phyloP scores from a whole-genome alignment of 2,888 invertebrate genomes.

The Amiota communis region DNA sequence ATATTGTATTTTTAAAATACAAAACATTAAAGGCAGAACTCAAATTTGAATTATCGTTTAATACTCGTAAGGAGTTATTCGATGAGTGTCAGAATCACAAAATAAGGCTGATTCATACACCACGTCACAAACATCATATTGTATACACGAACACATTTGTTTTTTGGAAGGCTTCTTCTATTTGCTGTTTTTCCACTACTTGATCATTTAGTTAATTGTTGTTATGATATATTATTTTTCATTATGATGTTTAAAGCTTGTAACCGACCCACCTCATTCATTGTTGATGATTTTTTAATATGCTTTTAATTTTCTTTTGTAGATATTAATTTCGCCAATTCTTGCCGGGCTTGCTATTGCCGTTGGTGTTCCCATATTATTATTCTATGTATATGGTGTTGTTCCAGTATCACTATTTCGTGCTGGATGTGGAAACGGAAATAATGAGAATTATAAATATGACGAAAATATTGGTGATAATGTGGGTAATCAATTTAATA shows the following conservation, averaged over 20 bases:
- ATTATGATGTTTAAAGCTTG: constrained; percentile 10
- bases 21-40: too few species aligned
- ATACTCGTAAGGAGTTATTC: too few species aligned
- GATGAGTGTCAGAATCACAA: too few species aligned
- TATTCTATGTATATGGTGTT: constrained; percentile 94
- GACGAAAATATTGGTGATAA: constrained; percentile 76
- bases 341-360: constrained; percentile 80
- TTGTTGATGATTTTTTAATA: neutral
- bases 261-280: neutral
- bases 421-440: constrained; percentile 84
- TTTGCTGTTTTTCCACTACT: too few species aligned
- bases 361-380: constrained; percentile 90
- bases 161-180: too few species aligned
- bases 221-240: too few species aligned
- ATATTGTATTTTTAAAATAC: too few species aligned
- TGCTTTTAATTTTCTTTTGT: constrained; percentile 40
- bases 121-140: too few species aligned
- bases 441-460: constrained; percentile 75
- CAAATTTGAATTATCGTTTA: too few species aligned
- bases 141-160: too few species aligned
- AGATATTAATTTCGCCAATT: constrained; percentile 76
- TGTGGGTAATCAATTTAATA: constrained; percentile 21
- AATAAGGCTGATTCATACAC: too few species aligned
- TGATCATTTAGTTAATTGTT: too few species aligned
- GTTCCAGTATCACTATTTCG: constrained; percentile 89